A percentile compares a stretch with the other conserved stretches of the same genome.
Evolutionary conservation across 1,140 invertebrate genomes (phyloP).

Genomic region (Neotoxoptera formosana): DNA sequence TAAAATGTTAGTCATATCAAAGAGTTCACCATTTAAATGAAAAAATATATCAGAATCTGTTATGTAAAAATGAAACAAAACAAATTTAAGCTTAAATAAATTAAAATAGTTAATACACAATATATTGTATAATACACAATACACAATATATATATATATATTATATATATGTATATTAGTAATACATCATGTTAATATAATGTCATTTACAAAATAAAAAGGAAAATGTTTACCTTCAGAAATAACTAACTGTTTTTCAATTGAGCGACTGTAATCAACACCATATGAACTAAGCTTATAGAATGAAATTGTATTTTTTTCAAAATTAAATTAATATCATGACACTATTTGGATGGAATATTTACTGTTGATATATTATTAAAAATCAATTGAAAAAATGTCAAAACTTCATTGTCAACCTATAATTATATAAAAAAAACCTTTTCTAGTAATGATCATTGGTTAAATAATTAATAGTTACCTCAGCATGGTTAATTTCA

Average conservation of each 20-base stretch:
- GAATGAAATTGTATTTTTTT: background rate
- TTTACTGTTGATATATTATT: background rate
- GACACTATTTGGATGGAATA: slow-evolving; percentile 7
- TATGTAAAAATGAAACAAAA: background rate
- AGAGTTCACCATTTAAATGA: background rate
- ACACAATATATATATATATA: too few species aligned
- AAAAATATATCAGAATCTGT: background rate
- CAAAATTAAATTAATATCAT: background rate
- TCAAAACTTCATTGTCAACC: background rate
- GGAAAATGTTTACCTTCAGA: background rate
- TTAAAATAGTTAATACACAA: too few species aligned
- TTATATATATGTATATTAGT: too few species aligned
- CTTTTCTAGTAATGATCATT: background rate
- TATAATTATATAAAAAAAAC: background rate
- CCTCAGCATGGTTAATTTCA: background rate
- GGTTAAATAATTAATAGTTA: background rate
- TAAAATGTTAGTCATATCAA: background rate
- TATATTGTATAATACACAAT: too few species aligned
- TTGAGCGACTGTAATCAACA: background rate
- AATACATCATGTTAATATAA: background rate
- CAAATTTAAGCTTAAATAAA: background rate
- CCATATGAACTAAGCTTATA: background rate
- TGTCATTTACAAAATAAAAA: background rate
- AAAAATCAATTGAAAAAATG: background rate
- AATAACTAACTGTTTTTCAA: background rate